Evolutionary conservation across 92 coral and sea anemone genomes (phyloP), one percentile per base, ranked within the genome.

Genomic region (Epizoanthus scotinus): DNA sequence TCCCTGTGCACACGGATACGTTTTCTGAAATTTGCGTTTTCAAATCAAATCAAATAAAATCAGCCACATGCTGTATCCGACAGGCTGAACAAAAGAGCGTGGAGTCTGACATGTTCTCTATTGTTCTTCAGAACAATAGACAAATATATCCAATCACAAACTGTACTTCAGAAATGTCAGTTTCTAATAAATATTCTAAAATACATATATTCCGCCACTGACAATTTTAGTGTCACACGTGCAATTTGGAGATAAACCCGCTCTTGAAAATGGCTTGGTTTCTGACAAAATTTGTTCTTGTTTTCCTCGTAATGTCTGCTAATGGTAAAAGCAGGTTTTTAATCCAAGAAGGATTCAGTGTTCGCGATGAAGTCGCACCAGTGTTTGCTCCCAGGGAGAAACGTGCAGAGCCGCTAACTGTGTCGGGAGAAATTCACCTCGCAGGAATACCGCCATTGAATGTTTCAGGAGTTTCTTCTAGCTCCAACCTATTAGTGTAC

Each of bases 401-500:
- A 34, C 67, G 68, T 9, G 68, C 36, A 12, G 81, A 75, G 17
- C 81, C 34, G 31, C 59, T 75, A 3, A 82, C 79, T 21, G 83
- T 86, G 29, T 74, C 79, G 6, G 96, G 96, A 17, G 82, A 78
- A 65, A 61, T 91, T 22, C 55, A 62, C 61, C 84, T 89, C 60
- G 89, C 82, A 19, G 85, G 61, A 17, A 44, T 22, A 22, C 77
- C 93, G 9, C 97, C 97, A 0, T 71, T 54, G 40, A 70, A 73
- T 18, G 71, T 90, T 34, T 34, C 40, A 0, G 40, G 6, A 34
- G 6, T 34, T 0, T 88, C 97, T 7, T 62, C 84, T 6, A 36
- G 63, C 42, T 95, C 98, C 60, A 78, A 66, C 56, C 78, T 95
- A 69, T 71, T 70, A 50, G 97, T 95, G 21, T 83, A 85, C 57